Evolutionary conservation across 2,797 vertebrate genomes (phyloP).

Genomic region (Epinephelus malabaricus): DNA sequence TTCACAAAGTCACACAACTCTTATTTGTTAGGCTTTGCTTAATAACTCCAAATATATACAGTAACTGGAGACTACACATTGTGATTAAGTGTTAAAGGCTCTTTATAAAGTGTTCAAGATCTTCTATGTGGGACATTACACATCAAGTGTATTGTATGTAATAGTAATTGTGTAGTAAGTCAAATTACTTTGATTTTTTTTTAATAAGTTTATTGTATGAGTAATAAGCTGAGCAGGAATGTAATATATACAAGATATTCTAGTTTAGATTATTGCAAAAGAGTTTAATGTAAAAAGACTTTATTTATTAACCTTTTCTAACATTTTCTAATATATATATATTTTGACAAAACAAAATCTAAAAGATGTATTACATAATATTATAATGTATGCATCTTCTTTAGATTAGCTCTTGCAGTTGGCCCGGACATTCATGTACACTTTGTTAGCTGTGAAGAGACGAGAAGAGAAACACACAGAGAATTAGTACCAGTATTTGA

Average conservation of each 20-base stretch:
- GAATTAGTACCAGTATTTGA: neutral
- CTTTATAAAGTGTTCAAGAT: neutral
- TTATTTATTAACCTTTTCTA: neutral
- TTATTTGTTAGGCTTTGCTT: neutral
- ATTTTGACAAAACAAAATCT: neutral
- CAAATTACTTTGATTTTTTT: too few relatives aligned
- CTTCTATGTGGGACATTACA: neutral
- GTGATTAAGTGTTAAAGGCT: neutral
- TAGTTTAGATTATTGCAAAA: neutral
- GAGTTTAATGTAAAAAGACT: neutral
- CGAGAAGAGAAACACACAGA: constrained; percentile 7
- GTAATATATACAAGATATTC: neutral
- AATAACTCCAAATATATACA: neutral
- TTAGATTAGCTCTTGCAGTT: constrained; percentile 72
- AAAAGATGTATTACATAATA: neutral
- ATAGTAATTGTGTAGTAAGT: too few relatives aligned
- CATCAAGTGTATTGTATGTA: neutral
- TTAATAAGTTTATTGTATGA: too few relatives aligned
- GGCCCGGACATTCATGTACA: constrained; percentile 86
- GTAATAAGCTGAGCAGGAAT: neutral
- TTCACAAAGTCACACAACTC: neutral
- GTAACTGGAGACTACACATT: neutral
- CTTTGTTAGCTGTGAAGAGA: constrained; percentile 81
- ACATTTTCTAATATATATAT: neutral
- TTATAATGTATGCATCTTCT: neutral